Base-by-base conservation (phyloP, 2,888 invertebrate species). In the Baronia brevicornis region DNA sequence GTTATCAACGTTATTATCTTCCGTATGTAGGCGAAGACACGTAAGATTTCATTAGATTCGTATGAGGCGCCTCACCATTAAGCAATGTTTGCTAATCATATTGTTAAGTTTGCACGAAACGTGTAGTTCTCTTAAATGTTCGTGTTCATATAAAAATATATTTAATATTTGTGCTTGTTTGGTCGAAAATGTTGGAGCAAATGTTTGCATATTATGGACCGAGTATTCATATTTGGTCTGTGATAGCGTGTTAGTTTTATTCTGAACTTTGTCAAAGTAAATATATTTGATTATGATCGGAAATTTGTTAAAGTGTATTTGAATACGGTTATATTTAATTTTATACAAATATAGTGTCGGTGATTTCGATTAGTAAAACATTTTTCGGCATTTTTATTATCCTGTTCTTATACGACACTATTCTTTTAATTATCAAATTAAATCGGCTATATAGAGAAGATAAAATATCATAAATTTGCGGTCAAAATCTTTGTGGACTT, bases 61-160 rank as follows among this genome's bases (percentile, higher is more conserved):
- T 54, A 51, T 50, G 55, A 42, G 27, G 31, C 46, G 44, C 54
- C 48, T 48, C 52, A 44, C 45, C 35, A 70, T 75, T 74, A 62
- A 37, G 74, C 44, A 74, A 75, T 63, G 43, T 69, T 60, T 58
- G 57, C 58, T 39, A 60, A 51, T 51, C 50, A 38, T 51, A 44
- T 46, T 44, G 36, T 29, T 33, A 10, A 34, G 25, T 34, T 34
- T 31, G 28, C 41, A 26, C 24, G 29, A 42, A 37, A 33, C 36
- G 14, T 19, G 31, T 23, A 31, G 31, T 27, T 19, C 10, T 9
- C 10, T 28, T 23, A 1, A 18, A 8, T n/a, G 21, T 33, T 22
- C 17, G 21, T 28, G 27, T 28, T 31, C 15, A 27, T 27, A 31
- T 24, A 30, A 29, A 33, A 36, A 18, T 27, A n/a, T n/a, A 36